Conservation (phyloP, 2,797 vertebrate species). For the Enteromius trimaculatus region DNA sequence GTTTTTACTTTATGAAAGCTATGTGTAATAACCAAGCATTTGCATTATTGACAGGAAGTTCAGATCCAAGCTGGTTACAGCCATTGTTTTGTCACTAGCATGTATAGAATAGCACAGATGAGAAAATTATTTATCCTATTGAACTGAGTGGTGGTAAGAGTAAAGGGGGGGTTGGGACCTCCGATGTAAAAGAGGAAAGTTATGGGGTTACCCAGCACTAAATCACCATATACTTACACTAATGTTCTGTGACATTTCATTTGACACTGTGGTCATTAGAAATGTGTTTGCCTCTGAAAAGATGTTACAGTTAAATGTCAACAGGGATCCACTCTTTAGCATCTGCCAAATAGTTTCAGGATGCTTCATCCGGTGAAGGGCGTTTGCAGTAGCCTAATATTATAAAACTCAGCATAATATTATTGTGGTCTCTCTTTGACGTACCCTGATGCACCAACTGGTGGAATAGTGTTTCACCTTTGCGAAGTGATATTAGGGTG, state of each 20-base stretch:
- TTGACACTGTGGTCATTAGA: slow-evolving; percentile 28
- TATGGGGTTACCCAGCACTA: slow-evolving; percentile 2
- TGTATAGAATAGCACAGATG: background rate
- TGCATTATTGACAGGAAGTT: background rate
- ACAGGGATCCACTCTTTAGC: slow-evolving; percentile 14
- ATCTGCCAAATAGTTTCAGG: slow-evolving; percentile 23
- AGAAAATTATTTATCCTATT: background rate
- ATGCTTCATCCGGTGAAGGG: slow-evolving; percentile 7
- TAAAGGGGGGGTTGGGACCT: background rate
- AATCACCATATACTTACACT: slow-evolving; percentile 33
- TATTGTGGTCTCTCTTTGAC: slow-evolving; percentile 2
- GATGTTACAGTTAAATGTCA: slow-evolving; percentile 50
- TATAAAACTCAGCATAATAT: slow-evolving; percentile 16
- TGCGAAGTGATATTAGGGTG: background rate
- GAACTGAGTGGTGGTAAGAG: background rate
- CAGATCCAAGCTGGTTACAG: background rate
- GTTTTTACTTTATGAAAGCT: background rate
- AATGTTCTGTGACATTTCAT: slow-evolving; percentile 49
- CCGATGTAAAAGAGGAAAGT: slow-evolving; percentile 1
- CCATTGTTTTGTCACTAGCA: background rate
- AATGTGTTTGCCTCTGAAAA: slow-evolving; percentile 33
- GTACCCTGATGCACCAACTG: slow-evolving; percentile 4
- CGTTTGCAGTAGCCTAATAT: slow-evolving; percentile 2
- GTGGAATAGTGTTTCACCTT: slow-evolving; percentile 24
- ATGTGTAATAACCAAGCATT: background rate